phyloP scores from a whole-genome alignment of 2,888 invertebrate genomes.

The Zootermopsis nevadensis region DNA sequence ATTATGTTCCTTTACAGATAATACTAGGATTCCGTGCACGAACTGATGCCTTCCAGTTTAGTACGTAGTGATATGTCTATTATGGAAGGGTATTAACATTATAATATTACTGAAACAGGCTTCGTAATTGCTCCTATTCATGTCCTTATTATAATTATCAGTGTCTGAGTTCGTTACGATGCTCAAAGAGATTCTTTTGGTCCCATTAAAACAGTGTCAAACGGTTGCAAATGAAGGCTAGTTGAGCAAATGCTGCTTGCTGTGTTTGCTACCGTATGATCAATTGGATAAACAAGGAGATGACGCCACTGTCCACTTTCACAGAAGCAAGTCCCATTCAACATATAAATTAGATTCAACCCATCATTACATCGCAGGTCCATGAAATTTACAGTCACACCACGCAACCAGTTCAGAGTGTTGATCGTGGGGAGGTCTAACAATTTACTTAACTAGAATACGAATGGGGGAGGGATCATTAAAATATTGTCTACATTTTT shows the following conservation, averaged over 20 bases:
- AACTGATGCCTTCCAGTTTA: too few species aligned
- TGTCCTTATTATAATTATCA: not conserved
- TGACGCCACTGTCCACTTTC: not conserved
- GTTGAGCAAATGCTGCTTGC: not conserved
- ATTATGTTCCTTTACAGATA: too few species aligned
- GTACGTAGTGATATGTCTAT: too few species aligned
- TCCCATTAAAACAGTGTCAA: not conserved
- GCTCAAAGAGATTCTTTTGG: not conserved
- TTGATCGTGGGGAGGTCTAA: not conserved
- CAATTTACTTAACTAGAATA: not conserved
- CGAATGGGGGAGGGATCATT: not conserved
- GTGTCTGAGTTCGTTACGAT: not conserved
- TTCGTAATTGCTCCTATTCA: too few species aligned
- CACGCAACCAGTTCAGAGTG: not conserved
- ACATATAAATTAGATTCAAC: constrained; percentile 26
- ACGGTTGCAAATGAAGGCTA: constrained; percentile 4
- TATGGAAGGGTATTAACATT: too few species aligned
- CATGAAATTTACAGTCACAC: constrained; percentile 5
- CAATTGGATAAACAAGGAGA: constrained; percentile 20
- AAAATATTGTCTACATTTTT: not conserved
- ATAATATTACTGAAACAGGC: too few species aligned
- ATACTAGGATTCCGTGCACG: too few species aligned
- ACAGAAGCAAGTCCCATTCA: constrained; percentile 18
- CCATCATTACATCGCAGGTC: not conserved
- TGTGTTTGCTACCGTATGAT: not conserved